phyloP scores from a whole-genome alignment of 2,888 invertebrate genomes.

The Ditula angustiorana region DNA sequence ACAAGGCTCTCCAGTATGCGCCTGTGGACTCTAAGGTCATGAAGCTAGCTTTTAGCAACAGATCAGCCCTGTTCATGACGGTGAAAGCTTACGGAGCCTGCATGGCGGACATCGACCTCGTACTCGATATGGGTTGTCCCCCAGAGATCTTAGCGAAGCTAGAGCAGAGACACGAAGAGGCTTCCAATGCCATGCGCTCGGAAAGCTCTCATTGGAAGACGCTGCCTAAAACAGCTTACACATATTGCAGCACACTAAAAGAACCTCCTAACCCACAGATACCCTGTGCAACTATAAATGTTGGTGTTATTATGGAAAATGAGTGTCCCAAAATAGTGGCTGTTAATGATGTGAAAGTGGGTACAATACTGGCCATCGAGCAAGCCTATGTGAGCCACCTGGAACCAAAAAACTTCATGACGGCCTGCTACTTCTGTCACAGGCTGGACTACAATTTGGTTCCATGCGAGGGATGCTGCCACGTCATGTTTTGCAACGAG shows the following conservation, averaged over 20 bases:
- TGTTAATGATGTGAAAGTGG: conserved; percentile 48
- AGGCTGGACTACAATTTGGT: conserved; percentile 46
- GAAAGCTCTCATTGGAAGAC: conserved; percentile 3
- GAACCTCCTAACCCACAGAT: conserved; percentile 42
- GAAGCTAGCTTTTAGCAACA: conserved; percentile 50
- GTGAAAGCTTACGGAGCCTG: conserved; percentile 43
- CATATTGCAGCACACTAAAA: conserved; percentile 38
- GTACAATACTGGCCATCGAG: conserved; percentile 49
- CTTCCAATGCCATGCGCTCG: conserved; percentile 4
- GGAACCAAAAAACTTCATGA: conserved; percentile 3
- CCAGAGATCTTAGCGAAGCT: conserved; percentile 46
- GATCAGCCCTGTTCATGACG: conserved; percentile 49
- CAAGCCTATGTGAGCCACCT: conserved; percentile 45
- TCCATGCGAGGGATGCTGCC: conserved; percentile 49
- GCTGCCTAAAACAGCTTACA: conserved; percentile 5
- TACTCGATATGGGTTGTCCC: conserved; percentile 49
- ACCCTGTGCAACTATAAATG: conserved; percentile 45
- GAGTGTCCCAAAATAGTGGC: conserved; percentile 48
- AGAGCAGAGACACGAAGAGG: conserved; percentile 41
- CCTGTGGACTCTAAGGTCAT: conserved; percentile 48
- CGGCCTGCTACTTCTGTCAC: conserved; percentile 51
- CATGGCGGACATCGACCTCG: conserved; percentile 49
- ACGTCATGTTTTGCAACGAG: conserved; percentile 49
- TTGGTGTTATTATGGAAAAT: conserved; percentile 42
- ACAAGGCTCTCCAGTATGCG: conserved; percentile 50